Evolutionary conservation across 2,797 vertebrate species (phyloP).

Genomic region (Sebastes itinus): DNA sequence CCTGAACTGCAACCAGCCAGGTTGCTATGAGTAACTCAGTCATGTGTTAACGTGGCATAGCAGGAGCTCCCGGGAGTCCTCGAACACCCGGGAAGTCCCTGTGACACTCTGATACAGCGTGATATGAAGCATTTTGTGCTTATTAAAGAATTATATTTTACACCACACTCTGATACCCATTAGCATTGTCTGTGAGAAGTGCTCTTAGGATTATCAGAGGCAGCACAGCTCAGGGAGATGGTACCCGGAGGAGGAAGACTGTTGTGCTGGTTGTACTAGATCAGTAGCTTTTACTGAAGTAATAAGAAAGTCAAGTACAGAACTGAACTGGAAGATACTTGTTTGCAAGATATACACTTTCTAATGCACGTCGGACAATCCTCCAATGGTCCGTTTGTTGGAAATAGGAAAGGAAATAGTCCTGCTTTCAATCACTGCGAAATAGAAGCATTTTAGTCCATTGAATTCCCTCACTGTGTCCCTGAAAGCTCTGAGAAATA

Average conservation of each 20-base stretch:
- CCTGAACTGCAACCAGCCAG: conserved; percentile 35
- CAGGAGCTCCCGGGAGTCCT: conserved; percentile 6
- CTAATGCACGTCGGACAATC: not conserved
- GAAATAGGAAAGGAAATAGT: not conserved
- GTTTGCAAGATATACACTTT: not conserved
- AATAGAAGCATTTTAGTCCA: not conserved
- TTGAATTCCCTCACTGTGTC: not conserved
- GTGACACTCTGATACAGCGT: not conserved
- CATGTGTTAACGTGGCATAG: conserved; percentile 27
- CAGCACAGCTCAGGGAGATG: not conserved
- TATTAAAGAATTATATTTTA: conserved; percentile 1
- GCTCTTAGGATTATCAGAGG: not conserved
- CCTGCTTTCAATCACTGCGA: not conserved
- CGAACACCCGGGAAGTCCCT: not conserved
- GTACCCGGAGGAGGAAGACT: not conserved
- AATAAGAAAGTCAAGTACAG: not conserved
- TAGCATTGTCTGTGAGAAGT: not conserved
- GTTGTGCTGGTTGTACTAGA: not conserved
- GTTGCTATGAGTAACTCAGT: conserved; percentile 56
- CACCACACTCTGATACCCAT: not conserved
- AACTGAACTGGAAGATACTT: not conserved
- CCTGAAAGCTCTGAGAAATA: not conserved
- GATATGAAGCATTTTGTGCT: not conserved
- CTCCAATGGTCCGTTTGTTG: not conserved
- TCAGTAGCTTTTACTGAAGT: not conserved